Evolutionary conservation across 2,888 invertebrate species (phyloP).

Genomic region (Linnaemya tessellans): DNA sequence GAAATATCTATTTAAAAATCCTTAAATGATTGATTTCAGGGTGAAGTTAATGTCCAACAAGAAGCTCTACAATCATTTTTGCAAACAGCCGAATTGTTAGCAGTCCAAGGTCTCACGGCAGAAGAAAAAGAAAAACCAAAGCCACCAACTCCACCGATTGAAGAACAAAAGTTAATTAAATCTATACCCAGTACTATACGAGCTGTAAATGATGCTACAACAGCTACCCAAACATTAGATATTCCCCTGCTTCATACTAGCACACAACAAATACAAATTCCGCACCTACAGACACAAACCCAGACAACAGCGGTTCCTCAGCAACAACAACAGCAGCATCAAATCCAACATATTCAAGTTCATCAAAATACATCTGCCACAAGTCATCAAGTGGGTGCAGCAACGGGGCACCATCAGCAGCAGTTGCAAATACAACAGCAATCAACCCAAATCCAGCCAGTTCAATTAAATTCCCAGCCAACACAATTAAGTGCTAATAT

Average conservation of each 20-base stretch:
- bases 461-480: conserved; percentile 76
- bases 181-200: conserved; percentile 83
- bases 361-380: conserved; percentile 76
- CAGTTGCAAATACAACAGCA: conserved; percentile 78
- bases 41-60: conserved; percentile 92
- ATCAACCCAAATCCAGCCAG: conserved; percentile 71
- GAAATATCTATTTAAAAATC: not conserved
- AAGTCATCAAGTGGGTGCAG: conserved; percentile 64
- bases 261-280: conserved; percentile 81
- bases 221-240: conserved; percentile 75
- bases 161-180: conserved; percentile 82
- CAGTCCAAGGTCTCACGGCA: conserved; percentile 90
- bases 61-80: conserved; percentile 91
- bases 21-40: conserved; percentile 80
- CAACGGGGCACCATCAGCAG: conserved; percentile 78
- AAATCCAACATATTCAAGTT: conserved; percentile 80
- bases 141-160: conserved; percentile 79
- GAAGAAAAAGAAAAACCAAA: conserved; percentile 83
- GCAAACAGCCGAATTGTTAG: conserved; percentile 90
- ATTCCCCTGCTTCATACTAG: conserved; percentile 68
- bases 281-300: conserved; percentile 77
- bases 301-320: conserved; percentile 74
- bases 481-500: conserved; percentile 76
- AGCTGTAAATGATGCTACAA: conserved; percentile 78
- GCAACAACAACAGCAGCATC: conserved; percentile 76